Percentiles rank a stretch among this genome's conserved stretches.
These are phyloP conservation scores for Ptyas mucosa DNA, from an alignment of 2,113 vertebrate genomes.

Conservation along the genomic window DNA sequence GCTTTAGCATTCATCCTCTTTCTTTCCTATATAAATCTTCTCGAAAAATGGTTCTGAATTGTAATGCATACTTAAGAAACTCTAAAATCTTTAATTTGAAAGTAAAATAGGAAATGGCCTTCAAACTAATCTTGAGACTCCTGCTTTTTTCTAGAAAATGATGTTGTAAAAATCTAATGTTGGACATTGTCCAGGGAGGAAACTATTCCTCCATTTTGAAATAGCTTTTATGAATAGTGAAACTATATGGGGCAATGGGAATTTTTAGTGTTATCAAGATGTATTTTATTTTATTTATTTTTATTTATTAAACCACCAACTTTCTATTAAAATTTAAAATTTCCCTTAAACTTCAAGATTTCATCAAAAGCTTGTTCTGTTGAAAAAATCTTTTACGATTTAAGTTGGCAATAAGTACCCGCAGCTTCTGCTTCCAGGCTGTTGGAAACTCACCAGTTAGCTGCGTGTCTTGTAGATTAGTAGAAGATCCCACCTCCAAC, in stretches of 20 bases:
- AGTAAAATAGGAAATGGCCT: neutral
- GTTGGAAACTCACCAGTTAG: neutral
- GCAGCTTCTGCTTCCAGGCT: neutral
- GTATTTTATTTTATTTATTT: neutral
- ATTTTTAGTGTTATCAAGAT: neutral
- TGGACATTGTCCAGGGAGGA: neutral
- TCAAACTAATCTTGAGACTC: neutral
- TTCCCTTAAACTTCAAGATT: neutral
- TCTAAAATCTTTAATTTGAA: neutral
- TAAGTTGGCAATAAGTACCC: neutral
- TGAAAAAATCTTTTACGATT: neutral
- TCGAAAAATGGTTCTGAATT: neutral
- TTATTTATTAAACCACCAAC: neutral
- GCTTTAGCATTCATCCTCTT: neutral
- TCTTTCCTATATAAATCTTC: neutral
- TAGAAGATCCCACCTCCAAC: neutral
- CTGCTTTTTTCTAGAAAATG: neutral
- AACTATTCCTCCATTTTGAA: neutral
- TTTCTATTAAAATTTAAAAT: neutral
- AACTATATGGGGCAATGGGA: neutral
- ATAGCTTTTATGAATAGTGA: neutral
- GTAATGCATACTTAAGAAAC: no score
- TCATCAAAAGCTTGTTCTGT: neutral
- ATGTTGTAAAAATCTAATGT: neutral
- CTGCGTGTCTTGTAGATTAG: neutral